Conservation (phyloP, 2,797 vertebrate species). For the Pseudomugil tenellus region DNA sequence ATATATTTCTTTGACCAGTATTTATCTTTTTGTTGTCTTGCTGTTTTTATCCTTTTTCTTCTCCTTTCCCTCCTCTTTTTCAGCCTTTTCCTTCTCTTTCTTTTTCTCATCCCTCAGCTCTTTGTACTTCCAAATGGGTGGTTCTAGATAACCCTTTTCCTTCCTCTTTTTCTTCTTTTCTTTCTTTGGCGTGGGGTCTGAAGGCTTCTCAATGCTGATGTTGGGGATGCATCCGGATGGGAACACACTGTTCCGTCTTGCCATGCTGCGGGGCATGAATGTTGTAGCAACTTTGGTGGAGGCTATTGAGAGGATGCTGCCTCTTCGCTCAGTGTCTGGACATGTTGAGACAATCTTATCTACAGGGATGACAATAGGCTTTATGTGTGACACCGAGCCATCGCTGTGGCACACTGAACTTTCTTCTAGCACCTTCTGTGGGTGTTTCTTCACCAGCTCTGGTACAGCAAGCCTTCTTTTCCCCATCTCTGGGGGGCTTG, state of each 20-base stretch:
- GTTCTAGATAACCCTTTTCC: constrained; percentile 75
- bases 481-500: constrained; percentile 84
- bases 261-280: constrained; percentile 70
- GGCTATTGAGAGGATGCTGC: constrained; percentile 71
- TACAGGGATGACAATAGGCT: constrained; percentile 49
- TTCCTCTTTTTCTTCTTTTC: constrained; percentile 52
- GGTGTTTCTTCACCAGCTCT: constrained; percentile 80
- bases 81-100: constrained; percentile 67
- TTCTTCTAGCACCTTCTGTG: constrained; percentile 57
- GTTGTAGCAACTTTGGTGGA: constrained; percentile 55
- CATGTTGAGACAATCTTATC: constrained; percentile 41
- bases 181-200: constrained; percentile 40
- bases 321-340: constrained; percentile 37
- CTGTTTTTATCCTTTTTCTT: constrained; percentile 28
- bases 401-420: constrained; percentile 70
- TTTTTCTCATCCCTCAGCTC: constrained; percentile 77
- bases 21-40: constrained; percentile 47
- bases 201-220: constrained; percentile 81
- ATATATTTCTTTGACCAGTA: too few relatives aligned
- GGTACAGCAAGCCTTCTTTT: constrained; percentile 83
- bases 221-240: constrained; percentile 81
- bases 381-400: constrained; percentile 52
- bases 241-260: constrained; percentile 75
- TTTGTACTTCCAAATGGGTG: constrained; percentile 88
- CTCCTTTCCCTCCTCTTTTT: constrained; percentile 37